Evolutionary conservation across 2,113 vertebrate species (phyloP), one percentile per base, ranked within the genome.

Genomic region (Planiliza haematocheilus): DNA sequence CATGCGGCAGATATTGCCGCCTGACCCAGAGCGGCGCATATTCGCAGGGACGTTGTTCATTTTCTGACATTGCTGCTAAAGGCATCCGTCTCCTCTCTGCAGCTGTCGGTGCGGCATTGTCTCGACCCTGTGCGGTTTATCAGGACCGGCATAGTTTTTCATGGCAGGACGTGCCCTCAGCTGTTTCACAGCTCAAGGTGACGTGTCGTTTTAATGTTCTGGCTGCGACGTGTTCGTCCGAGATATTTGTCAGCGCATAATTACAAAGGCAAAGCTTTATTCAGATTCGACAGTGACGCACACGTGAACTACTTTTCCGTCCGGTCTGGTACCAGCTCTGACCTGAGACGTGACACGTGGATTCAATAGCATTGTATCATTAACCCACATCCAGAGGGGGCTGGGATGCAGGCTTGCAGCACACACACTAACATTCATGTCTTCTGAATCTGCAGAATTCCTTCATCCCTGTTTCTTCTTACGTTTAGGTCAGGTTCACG

Each of bases 291-390:
- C 2, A 12, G 13, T 20, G 11, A 53, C 24, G 10, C 46, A 46
- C 43, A 64, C 24, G 39, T 5, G 8, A 39, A n/a, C 41, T 16
- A 42, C 9, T 57, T 30, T 34, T 52, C 39, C 34, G 16, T 53
- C 13, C 36, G 7, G 45, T n/a, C 58, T 7, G 18, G 13, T 69
- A 58, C 68, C 70, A 73, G 50, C 65, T 77, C 66, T 78, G 74
- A 69, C 79, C 71, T 63, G 74, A 38, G 66, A 49, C 63, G 59
- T 52, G 45, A 50, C 49, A 48, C 46, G 18, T 75, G 39, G 56
- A 86, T 86, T n/a, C 87, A 82, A 79, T 86, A 86, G 41, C 52
- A 51, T 51, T 64, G 57, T 81, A 60, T 86, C 73, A 83, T 84
- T 84, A 87, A 86, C 76, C 86, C 71, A 85, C 62, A 85, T 89